A percentile compares a stretch with the other conserved stretches of the same genome.
These are phyloP conservation scores for Stenolophus ochropezus DNA, from an alignment of 2,888 invertebrate genomes.

Conservation along the genomic window DNA sequence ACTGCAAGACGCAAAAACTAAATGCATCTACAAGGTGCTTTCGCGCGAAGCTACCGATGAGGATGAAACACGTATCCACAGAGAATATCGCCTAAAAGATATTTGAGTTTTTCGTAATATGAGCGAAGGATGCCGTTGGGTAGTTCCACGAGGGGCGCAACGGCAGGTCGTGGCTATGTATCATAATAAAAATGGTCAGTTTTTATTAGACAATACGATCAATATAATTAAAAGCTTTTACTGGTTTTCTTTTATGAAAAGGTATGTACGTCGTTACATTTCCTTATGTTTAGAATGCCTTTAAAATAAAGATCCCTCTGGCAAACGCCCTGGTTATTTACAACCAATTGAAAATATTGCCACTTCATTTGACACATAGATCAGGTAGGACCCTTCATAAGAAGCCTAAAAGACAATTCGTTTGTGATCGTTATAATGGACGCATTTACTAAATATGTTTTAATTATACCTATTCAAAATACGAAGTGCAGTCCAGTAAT, in stretches of 20 bases:
- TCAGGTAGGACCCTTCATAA: background rate
- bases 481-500: background rate
- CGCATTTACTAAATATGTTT: constrained; percentile 4
- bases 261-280: background rate
- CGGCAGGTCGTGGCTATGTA: background rate
- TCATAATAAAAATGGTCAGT: background rate
- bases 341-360: background rate
- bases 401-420: background rate
- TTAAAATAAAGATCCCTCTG: background rate
- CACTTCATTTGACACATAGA: background rate
- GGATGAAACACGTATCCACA: constrained; percentile 58
- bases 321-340: background rate
- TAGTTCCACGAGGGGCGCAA: constrained; percentile 52
- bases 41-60: constrained; percentile 14
- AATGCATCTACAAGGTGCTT: background rate
- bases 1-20: background rate
- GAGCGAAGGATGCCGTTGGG: constrained; percentile 59
- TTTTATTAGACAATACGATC: no score
- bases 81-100: constrained; percentile 61
- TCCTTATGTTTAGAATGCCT: background rate
- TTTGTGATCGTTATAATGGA: background rate
- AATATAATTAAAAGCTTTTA: background rate
- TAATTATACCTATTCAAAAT: background rate
- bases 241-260: constrained; percentile 6
- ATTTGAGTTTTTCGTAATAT: constrained; percentile 60